These are phyloP conservation scores for Trichosurus vulpecula DNA, from an alignment of 2,797 vertebrate genomes.

Conservation along the genomic window DNA sequence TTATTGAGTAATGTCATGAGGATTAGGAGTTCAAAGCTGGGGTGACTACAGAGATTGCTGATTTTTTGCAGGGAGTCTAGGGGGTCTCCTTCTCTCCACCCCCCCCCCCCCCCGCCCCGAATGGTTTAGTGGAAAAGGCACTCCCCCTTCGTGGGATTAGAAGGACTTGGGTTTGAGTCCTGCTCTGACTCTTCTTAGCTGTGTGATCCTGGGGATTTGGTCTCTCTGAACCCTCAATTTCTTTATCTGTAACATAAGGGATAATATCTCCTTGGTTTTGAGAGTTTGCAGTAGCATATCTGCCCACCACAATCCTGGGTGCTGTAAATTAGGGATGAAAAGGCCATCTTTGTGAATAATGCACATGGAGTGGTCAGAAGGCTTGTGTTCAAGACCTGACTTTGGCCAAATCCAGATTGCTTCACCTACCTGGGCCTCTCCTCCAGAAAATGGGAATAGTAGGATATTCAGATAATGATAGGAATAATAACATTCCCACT, in stretches of 20 bases:
- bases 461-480: not conserved
- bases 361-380: not conserved
- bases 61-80: not conserved
- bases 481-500: not conserved
- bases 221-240: not conserved
- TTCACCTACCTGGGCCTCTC: not conserved
- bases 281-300: not conserved
- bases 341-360: not conserved
- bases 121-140: not conserved
- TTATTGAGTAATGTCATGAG: not conserved
- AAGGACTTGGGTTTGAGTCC: not conserved
- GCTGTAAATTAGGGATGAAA: not conserved
- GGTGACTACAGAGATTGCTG: not conserved
- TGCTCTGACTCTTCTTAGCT: not conserved
- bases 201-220: not conserved
- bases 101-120: not conserved
- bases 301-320: not conserved
- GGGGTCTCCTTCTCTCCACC: not conserved
- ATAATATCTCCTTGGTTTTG: not conserved
- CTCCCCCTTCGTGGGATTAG: not conserved
- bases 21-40: not conserved
- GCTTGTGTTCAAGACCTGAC: not conserved
- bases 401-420: not conserved
- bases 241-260: not conserved
- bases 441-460: not conserved